Conservation (phyloP, 92 coral and sea anemone species). For the Paragorgia papillata region DNA sequence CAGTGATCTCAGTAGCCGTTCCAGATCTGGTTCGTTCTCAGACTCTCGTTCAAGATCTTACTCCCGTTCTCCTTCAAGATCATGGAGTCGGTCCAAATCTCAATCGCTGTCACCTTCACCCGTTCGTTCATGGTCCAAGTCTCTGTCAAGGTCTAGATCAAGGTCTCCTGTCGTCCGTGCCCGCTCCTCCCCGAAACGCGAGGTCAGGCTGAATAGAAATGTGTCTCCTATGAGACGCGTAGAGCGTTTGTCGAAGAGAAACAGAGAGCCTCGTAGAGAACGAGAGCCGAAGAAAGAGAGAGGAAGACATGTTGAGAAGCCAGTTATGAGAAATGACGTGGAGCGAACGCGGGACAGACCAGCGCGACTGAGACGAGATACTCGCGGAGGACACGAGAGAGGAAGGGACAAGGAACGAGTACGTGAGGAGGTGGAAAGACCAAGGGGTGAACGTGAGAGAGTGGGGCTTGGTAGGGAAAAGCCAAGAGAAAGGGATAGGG, state of each 20-base stretch:
- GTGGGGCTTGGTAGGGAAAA: constrained; percentile 38
- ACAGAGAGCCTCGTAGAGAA: constrained; percentile 32
- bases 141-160: constrained; percentile 85
- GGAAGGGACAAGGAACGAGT: constrained; percentile 18
- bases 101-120: constrained; percentile 78
- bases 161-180: constrained; percentile 62
- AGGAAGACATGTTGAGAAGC: constrained; percentile 28
- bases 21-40: neutral
- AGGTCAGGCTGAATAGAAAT: constrained; percentile 47
- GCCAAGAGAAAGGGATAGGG: constrained; percentile 48
- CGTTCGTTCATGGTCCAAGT: constrained; percentile 86
- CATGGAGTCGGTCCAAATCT: constrained; percentile 21
- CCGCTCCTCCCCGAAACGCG: constrained; percentile 54
- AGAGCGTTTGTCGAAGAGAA: constrained; percentile 4
- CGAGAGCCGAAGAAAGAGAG: constrained; percentile 47
- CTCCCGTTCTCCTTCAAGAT: neutral
- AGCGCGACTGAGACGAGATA: constrained; percentile 56
- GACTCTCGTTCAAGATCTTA: neutral
- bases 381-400: constrained; percentile 30
- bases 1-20: neutral
- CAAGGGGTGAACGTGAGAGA: constrained; percentile 31
- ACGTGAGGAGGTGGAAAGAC: constrained; percentile 10
- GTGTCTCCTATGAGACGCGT: constrained; percentile 44
- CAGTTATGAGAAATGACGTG: neutral
- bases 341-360: constrained; percentile 50